Evolutionary conservation across 2,888 invertebrate species (phyloP).

Genomic region (Bellardia pandia): DNA sequence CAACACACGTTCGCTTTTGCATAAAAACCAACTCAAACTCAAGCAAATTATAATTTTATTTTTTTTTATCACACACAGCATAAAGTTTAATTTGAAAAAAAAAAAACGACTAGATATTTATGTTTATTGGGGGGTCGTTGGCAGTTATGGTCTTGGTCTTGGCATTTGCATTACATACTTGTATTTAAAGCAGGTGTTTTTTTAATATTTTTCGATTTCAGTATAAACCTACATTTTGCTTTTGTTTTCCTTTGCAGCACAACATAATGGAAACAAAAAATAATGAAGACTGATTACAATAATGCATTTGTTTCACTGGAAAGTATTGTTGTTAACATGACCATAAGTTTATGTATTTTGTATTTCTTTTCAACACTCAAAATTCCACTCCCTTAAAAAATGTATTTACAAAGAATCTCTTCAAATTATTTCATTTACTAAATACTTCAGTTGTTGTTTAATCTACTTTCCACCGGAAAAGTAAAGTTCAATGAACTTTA

Average conservation of each 20-base stretch:
- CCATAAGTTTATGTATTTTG: neutral
- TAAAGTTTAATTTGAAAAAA: constrained; percentile 10
- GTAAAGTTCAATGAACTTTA: constrained; percentile 9
- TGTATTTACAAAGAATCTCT: neutral
- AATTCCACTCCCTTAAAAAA: neutral
- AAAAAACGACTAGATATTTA: neutral
- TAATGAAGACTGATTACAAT: too few relatives aligned
- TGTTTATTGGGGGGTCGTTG: neutral
- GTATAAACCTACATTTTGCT: too few relatives aligned
- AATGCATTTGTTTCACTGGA: too few relatives aligned
- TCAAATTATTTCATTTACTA: neutral
- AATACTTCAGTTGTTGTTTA: neutral
- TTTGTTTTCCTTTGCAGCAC: too few relatives aligned
- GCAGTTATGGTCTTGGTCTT: neutral
- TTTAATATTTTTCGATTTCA: neutral
- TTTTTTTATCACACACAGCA: too few relatives aligned
- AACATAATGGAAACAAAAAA: too few relatives aligned
- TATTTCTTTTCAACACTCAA: neutral
- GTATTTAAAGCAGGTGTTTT: constrained; percentile 39
- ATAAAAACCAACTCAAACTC: neutral
- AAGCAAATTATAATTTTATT: neutral
- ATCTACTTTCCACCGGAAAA: neutral
- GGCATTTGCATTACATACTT: neutral
- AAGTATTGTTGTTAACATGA: neutral
- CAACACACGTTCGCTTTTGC: neutral